Base-by-base conservation (phyloP, 1,140 invertebrate genomes). In the Hycleus cichorii region DNA sequence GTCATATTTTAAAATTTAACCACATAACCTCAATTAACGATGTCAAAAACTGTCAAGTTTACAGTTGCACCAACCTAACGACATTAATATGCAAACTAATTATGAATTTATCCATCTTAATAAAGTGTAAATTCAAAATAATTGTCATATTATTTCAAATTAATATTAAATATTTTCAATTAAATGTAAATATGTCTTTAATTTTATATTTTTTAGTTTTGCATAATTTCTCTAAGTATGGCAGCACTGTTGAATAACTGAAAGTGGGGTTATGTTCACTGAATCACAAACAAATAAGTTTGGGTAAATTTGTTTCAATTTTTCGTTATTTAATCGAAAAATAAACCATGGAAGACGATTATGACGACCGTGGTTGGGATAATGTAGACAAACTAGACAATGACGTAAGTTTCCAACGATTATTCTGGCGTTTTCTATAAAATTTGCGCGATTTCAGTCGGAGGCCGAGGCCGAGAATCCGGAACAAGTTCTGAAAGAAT, bases 401-500 rank as follows among this genome's bases (percentile, higher is more conserved):
- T 45, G 57, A 64, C n/a, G 56, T 52, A 26, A 39, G 11, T 57
- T 51, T 49, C 10, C 24, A 57, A 46, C 10, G 0, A 3, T 4
- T 57, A 47, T 3, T 46, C 4, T 49, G 43, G 43, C 43, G 8
- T 44, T 42, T 38, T 54, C 25, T 26, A 8, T 44, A 45, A 11
- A 64, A 63, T 52, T 11, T 7, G 39, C 39, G 6, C 40, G 40
- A 10, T 59, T 59, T 54, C 47, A 69, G 68, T 69, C 65, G 25
- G 83, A 86, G 66, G 81, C 78, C 44, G 86, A 89, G 74, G 80
- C 86, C 56, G 90, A 92, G 72, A 91, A 93, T 74, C 88, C 90
- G 18, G 85, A 90, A 69, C 84, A 89, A 76, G 86, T 93, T 10
- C 79, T 94, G 47, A 82, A 87, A 67, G 91, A 95, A 77, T 97